A percentile compares a stretch with the other conserved stretches of the same genome.
Evolutionary conservation across 1,140 invertebrate genomes (phyloP).

Genomic region (Aphidius gifuensis): DNA sequence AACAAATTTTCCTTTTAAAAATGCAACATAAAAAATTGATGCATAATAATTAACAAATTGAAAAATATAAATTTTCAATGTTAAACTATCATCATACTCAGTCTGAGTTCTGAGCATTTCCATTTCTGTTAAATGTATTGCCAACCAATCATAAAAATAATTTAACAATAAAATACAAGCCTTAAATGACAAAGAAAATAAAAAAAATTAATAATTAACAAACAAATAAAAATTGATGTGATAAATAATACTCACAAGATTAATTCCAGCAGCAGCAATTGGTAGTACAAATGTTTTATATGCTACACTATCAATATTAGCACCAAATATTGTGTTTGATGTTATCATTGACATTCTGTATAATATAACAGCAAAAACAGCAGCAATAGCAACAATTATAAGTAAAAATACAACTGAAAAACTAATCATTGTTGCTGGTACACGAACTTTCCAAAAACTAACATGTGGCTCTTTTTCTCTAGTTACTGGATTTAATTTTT

Average conservation of each 20-base stretch:
- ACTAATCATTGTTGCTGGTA: conserved; percentile 56
- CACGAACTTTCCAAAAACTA: conserved; percentile 68
- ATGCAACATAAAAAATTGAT: conserved; percentile 98
- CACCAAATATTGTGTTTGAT: conserved; percentile 61
- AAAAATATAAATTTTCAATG: conserved; percentile 94
- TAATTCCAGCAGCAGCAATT: conserved; percentile 68
- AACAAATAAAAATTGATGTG: background rate
- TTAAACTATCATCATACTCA: conserved; percentile 95
- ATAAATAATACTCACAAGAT: conserved; percentile 57
- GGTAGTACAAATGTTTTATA: conserved; percentile 66
- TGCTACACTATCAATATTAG: conserved; percentile 56
- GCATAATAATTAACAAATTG: conserved; percentile 99
- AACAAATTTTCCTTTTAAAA: conserved; percentile 91
- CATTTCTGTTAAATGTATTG: conserved; percentile 61
- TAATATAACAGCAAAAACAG: conserved; percentile 73
- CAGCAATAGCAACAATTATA: conserved; percentile 65
- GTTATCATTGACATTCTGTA: conserved; percentile 68
- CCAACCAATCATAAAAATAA: conserved; percentile 54
- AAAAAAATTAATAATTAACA: conserved; percentile 6
- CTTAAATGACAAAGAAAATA: conserved; percentile 1
- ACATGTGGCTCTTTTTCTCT: conserved; percentile 62
- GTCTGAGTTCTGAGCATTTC: conserved; percentile 93
- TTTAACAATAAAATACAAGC: conserved; percentile 56
- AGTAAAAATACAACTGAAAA: conserved; percentile 30
- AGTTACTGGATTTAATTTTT: conserved; percentile 53